Conservation (phyloP, 2,113 vertebrate species). For the Semnopithecus entellus region DNA sequence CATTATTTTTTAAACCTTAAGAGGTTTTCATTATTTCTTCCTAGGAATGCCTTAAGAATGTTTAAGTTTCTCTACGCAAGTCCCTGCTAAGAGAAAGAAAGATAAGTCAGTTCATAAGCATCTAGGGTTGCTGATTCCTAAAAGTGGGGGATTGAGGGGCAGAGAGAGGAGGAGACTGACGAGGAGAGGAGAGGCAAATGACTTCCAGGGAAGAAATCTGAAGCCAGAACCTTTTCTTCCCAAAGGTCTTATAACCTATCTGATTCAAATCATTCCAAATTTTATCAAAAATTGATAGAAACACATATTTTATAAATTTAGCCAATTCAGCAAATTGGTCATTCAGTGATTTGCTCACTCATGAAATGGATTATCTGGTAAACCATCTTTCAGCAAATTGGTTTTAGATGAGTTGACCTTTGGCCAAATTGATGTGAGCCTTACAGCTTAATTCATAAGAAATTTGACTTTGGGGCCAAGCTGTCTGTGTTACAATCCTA, state of each 20-base stretch:
- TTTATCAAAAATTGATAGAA: not conserved
- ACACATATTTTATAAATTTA: not conserved
- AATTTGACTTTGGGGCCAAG: too few species aligned
- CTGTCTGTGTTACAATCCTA: too few species aligned
- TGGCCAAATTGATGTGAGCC: not conserved
- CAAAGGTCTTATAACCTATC: not conserved
- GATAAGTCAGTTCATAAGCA: too few species aligned
- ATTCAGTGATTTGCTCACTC: not conserved
- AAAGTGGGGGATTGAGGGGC: too few species aligned
- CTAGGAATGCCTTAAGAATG: not conserved
- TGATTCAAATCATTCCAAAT: not conserved
- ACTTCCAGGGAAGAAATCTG: too few species aligned
- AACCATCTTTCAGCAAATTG: not conserved
- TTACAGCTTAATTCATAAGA: not conserved
- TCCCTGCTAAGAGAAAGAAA: too few species aligned
- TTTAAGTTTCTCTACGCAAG: not conserved
- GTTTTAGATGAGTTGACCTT: not conserved
- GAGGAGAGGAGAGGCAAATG: too few species aligned
- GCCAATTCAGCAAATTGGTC: not conserved
- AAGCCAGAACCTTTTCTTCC: too few species aligned
- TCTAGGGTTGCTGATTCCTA: too few species aligned
- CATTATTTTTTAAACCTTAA: not conserved
- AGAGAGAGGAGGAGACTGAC: too few species aligned
- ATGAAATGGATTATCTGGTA: not conserved
- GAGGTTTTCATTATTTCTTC: not conserved